Evolutionary conservation across 1,140 invertebrate species (phyloP), one percentile per base, ranked within the genome.

Genomic region (Drosophila ercepeae): DNA sequence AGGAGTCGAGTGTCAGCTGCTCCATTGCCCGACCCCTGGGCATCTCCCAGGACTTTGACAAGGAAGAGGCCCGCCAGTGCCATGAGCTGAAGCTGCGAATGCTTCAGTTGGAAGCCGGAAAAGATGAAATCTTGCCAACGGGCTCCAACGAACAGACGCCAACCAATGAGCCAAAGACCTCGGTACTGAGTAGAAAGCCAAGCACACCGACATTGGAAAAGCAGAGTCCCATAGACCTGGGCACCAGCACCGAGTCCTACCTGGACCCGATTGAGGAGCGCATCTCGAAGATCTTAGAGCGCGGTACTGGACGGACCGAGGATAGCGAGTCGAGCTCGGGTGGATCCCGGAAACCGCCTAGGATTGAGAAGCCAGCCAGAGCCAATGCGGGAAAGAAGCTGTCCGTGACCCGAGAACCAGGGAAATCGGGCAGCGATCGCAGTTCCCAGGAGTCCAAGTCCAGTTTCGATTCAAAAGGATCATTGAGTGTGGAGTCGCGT

Each of bases 1-100:
- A 96, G 72, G 95, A 95, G 55, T 96, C 95, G 2, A 96, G 95
- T 76, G 94, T 95, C 4, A 96, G 95, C 67, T 96, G 95, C 89
- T 95, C 95, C 0, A 96, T 96, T 72, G 95, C 95, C 11, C 92
- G 95, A 53, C 95, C 95, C 0, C 91, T 96, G 53, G 95, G 95
- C 2, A 95, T 96, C 58, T 95, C 95, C 6, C 95, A 95, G 89
- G 94, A 94, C 77, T 94, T 94, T 58, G 94, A 94, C 65, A 94
- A 93, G 18, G 70, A 92, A 92, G 73, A 93, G 91, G 78, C 93
- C 82, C 89, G 92, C 90, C 90, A 93, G 92, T 88, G 90, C n/a
- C 44, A 68, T 11, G 90, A 91, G 46, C 63, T 91, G 0, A 90
- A 89, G 27, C 83, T 91, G 27, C 76, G 82, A 16, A 91, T 91